phyloP scores from a whole-genome alignment of 2,888 invertebrate species.

The Koerneria pararmatus region DNA sequence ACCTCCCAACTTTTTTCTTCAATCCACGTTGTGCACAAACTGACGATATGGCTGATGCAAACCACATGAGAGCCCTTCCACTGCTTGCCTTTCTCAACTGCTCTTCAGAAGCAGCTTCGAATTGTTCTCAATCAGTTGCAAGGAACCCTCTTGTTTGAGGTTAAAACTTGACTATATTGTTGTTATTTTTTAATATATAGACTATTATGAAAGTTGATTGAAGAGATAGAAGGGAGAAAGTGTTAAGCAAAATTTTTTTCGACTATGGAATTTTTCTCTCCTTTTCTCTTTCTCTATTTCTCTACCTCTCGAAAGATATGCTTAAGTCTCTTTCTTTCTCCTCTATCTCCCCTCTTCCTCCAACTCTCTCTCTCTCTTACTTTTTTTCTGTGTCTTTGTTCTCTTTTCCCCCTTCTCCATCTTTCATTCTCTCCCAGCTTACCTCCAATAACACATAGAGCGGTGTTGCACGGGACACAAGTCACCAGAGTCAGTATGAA shows the following conservation, averaged over 20 bases:
- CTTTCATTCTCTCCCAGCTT: too few species aligned
- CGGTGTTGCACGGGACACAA: conserved; percentile 41
- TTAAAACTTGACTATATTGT: too few species aligned
- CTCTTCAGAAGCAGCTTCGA: conserved; percentile 25
- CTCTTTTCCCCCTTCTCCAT: too few species aligned
- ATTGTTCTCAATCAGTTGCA: conserved; percentile 45
- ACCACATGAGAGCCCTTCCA: conserved; percentile 43
- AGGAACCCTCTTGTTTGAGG: too few species aligned
- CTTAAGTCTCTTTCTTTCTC: too few species aligned
- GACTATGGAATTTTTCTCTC: too few species aligned
- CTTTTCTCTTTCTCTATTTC: too few species aligned
- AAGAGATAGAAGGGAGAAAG: not conserved
- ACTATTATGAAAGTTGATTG: not conserved
- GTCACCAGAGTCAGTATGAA: conserved; percentile 30
- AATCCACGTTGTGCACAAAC: too few species aligned
- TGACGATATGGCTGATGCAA: conserved; percentile 38
- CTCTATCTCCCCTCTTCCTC: conserved; percentile 37
- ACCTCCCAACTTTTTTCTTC: too few species aligned
- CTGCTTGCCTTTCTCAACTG: conserved; percentile 32
- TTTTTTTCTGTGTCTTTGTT: conserved; percentile 23
- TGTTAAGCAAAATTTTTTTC: too few species aligned
- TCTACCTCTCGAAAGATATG: too few species aligned
- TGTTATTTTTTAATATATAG: too few species aligned
- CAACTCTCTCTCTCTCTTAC: conserved; percentile 31
- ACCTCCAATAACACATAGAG: conserved; percentile 41